These are phyloP conservation scores for Apodemia duryi DNA, from an alignment of 2,888 invertebrate species.

Conservation along the genomic window DNA sequence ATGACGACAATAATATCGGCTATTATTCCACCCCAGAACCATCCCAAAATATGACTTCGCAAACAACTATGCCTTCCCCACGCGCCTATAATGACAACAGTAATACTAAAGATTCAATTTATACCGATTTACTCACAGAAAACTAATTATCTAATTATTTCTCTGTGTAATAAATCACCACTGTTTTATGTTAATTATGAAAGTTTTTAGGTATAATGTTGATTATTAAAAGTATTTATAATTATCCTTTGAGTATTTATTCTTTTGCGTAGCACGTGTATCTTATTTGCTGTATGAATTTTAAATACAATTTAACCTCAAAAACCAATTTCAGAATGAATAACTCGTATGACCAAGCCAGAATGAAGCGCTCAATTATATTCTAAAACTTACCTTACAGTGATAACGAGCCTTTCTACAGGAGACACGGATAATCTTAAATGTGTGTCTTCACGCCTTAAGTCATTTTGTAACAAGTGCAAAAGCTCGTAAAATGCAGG, in stretches of 20 bases:
- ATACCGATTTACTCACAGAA: constrained; percentile 29
- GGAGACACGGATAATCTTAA: constrained; percentile 32
- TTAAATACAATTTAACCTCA: too few relatives aligned
- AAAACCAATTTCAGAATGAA: constrained; percentile 8
- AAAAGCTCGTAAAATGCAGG: constrained; percentile 31
- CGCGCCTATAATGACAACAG: constrained; percentile 33
- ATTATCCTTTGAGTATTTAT: constrained; percentile 24
- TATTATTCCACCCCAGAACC: constrained; percentile 34
- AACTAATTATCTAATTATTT: constrained; percentile 23
- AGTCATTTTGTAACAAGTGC: constrained; percentile 31
- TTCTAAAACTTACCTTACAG: constrained; percentile 29
- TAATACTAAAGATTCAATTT: constrained; percentile 32
- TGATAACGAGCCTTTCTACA: constrained; percentile 32
- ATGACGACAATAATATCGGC: constrained; percentile 32
- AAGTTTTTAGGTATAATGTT: constrained; percentile 17
- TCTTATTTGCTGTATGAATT: too few relatives aligned
- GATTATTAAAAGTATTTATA: constrained; percentile 24
- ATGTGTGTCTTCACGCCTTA: constrained; percentile 31
- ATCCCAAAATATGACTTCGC: constrained; percentile 28
- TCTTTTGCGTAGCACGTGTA: too few relatives aligned
- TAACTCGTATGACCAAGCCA: constrained; percentile 25
- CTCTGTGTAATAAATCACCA: constrained; percentile 26
- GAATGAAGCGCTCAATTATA: constrained; percentile 23
- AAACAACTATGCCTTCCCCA: constrained; percentile 33
- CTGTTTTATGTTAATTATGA: too few relatives aligned